Conservation (phyloP, 2,888 invertebrate species). For the Drosophila aldrichi region DNA sequence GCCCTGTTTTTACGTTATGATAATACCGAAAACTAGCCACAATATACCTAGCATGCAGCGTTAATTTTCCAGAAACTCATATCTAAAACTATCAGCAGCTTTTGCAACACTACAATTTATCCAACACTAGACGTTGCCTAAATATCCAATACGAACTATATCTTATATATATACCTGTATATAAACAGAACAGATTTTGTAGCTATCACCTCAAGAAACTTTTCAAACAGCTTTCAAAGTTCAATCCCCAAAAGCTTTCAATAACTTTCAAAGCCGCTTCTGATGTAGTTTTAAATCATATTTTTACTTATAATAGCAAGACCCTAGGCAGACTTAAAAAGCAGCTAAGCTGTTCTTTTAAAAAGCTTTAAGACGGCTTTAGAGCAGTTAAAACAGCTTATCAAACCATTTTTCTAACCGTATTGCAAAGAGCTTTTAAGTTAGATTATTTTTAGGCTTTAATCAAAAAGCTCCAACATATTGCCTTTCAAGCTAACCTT, state of each 20-base stretch:
- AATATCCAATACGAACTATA: background rate
- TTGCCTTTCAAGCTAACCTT: too few relatives aligned
- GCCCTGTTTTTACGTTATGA: slow-evolving; percentile 84
- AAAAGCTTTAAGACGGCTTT: background rate
- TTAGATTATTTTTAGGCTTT: too few relatives aligned
- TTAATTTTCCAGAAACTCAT: slow-evolving; percentile 84
- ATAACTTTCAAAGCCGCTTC: background rate
- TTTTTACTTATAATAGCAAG: too few relatives aligned
- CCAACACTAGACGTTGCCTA: background rate
- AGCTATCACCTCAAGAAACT: background rate
- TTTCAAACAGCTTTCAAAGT: background rate
- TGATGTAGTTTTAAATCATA: background rate
- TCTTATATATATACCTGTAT: background rate
- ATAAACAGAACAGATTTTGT: background rate
- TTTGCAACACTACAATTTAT: slow-evolving; percentile 2
- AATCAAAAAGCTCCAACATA: too few relatives aligned
- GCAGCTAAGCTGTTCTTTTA: background rate
- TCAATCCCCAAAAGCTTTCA: background rate
- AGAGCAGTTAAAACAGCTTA: too few relatives aligned
- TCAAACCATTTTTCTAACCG: too few relatives aligned
- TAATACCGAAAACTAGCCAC: slow-evolving; percentile 55
- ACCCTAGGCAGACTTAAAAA: too few relatives aligned
- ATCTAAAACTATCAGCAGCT: slow-evolving; percentile 75
- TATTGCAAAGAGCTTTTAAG: too few relatives aligned
- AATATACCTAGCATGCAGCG: slow-evolving; percentile 74